These are phyloP conservation scores for Brachypodius melanocephalos DNA, from an alignment of 2,113 vertebrate genomes.

Conservation along the genomic window DNA sequence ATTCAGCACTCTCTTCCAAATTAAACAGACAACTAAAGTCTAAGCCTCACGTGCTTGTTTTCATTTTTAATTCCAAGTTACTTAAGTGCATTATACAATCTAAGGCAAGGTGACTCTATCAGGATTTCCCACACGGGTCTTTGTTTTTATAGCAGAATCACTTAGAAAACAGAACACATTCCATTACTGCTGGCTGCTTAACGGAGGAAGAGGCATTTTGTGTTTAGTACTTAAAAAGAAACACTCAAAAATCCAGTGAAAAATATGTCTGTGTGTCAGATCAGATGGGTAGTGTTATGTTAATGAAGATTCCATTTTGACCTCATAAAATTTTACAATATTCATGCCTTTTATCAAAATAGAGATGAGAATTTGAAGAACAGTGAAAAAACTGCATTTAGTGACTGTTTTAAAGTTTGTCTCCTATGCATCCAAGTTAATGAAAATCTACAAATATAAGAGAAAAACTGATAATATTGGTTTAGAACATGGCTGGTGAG, in stretches of 20 bases:
- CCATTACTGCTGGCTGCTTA: background rate
- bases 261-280: background rate
- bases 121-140: background rate
- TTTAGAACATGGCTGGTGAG: background rate
- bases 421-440: constrained; percentile 5
- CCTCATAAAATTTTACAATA: constrained; percentile 14
- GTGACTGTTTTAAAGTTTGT: constrained; percentile 7
- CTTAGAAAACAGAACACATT: constrained; percentile 13
- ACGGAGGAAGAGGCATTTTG: background rate
- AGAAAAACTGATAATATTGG: background rate
- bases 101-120: background rate
- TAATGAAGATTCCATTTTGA: background rate
- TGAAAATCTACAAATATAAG: constrained; percentile 28
- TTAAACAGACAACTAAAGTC: background rate
- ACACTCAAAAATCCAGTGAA: background rate
- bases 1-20: constrained; percentile 13
- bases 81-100: background rate
- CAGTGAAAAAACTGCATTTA: constrained; percentile 8
- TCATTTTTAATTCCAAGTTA: constrained; percentile 23
- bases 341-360: background rate
- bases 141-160: background rate
- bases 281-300: background rate
- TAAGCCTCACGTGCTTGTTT: background rate
- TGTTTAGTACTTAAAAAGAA: background rate
- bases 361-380: constrained; percentile 3